These are phyloP conservation scores for Synchiropus splendidus DNA, from an alignment of 2,113 vertebrate species.

Conservation along the genomic window DNA sequence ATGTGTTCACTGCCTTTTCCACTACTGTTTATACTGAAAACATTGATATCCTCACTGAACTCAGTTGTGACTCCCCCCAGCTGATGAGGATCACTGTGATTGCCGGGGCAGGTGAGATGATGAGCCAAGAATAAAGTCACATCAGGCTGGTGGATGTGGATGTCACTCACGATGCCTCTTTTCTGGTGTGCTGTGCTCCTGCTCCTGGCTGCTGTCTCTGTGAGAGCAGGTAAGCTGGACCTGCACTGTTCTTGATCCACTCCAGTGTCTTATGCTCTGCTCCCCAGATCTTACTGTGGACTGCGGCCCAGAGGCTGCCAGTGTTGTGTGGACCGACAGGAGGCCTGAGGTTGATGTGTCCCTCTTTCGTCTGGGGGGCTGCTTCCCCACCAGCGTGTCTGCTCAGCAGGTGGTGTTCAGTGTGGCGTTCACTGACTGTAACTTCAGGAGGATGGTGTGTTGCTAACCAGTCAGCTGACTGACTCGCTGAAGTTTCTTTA, in stretches of 20 bases:
- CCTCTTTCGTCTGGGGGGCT: slow-evolving; percentile 52
- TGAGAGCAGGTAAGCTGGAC: slow-evolving; percentile 40
- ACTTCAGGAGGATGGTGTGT: slow-evolving; percentile 49
- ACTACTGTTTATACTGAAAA: too few species aligned
- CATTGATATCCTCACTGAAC: too few species aligned
- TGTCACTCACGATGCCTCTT: slow-evolving; percentile 37
- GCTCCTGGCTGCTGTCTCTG: slow-evolving; percentile 10
- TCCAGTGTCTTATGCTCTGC: not conserved
- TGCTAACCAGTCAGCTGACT: too few species aligned
- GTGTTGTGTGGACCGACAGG: slow-evolving; percentile 40
- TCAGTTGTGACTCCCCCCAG: too few species aligned
- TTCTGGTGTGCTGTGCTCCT: slow-evolving; percentile 13
- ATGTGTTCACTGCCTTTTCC: too few species aligned
- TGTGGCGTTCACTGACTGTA: slow-evolving; percentile 39
- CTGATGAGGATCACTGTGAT: not conserved
- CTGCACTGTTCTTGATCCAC: too few species aligned
- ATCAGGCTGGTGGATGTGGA: accelerated
- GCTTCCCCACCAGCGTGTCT: slow-evolving; percentile 36
- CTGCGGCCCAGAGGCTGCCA: slow-evolving; percentile 40
- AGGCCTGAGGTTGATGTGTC: slow-evolving; percentile 17
- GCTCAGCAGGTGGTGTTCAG: slow-evolving; percentile 36
- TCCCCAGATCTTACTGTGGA: slow-evolving; percentile 44
- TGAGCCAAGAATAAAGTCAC: slow-evolving; percentile 13
- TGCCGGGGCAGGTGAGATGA: slow-evolving; percentile 24
- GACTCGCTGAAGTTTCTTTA: too few species aligned